These are phyloP conservation scores for Dendrolimus kikuchii DNA, from an alignment of 1,140 invertebrate genomes.

Conservation along the genomic window DNA sequence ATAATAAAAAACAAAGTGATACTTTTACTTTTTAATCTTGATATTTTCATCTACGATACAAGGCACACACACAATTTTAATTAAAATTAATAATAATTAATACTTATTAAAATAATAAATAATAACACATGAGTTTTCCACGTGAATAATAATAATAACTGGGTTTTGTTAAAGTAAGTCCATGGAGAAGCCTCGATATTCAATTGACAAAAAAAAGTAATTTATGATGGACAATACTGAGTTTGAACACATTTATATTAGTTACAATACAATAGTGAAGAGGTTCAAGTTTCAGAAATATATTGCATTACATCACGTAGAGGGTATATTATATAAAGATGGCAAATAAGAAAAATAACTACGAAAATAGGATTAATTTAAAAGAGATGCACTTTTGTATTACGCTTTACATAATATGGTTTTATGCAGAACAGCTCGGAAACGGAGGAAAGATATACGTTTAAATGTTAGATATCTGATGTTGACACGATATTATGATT, in stretches of 20 bases:
- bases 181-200: conserved; percentile 53
- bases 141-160: conserved; percentile 46
- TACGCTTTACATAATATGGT: no score
- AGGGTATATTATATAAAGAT: no score
- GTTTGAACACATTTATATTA: conserved; percentile 22
- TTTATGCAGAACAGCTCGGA: no score
- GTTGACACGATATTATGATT: no score
- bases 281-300: neutral
- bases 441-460: no score
- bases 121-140: conserved; percentile 52
- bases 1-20: conserved; percentile 53
- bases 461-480: no score
- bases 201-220: conserved; percentile 41
- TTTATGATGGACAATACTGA: conserved; percentile 21
- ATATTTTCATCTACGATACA: conserved; percentile 74
- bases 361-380: no score
- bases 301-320: no score
- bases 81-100: conserved; percentile 57
- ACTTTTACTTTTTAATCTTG: conserved; percentile 71
- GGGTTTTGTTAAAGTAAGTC: conserved; percentile 36
- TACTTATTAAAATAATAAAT: conserved; percentile 66
- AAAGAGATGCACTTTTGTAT: no score
- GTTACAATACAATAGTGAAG: conserved; percentile 26
- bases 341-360: no score
- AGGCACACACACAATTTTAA: conserved; percentile 74